These are phyloP conservation scores for Leptopilina syphax DNA, from an alignment of 2,888 invertebrate species.

Conservation along the genomic window DNA sequence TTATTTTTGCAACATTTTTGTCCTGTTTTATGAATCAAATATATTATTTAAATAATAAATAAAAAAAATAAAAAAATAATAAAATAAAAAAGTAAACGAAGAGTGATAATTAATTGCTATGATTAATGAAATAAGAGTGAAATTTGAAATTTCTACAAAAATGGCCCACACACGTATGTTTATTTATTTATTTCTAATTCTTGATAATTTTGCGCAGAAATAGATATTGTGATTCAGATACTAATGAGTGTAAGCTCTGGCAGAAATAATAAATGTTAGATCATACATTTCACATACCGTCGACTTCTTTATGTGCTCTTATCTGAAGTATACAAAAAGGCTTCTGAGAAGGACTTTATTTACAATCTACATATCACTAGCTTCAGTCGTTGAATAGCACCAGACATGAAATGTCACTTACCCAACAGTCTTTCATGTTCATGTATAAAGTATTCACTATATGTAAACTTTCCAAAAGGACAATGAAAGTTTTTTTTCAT, in stretches of 20 bases:
- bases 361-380: slow-evolving; percentile 38
- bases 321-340: slow-evolving; percentile 31
- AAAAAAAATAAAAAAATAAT: too few species aligned
- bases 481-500: slow-evolving; percentile 3
- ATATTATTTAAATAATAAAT: too few species aligned
- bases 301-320: slow-evolving; percentile 28
- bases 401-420: slow-evolving; percentile 39
- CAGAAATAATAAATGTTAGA: slow-evolving; percentile 37
- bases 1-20: too few species aligned
- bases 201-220: neutral
- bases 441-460: slow-evolving; percentile 11
- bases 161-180: neutral
- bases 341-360: slow-evolving; percentile 39
- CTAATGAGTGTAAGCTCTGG: slow-evolving; percentile 12
- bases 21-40: too few species aligned
- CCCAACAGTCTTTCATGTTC: slow-evolving; percentile 10
- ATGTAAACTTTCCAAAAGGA: slow-evolving; percentile 23
- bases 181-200: neutral
- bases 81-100: too few species aligned
- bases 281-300: slow-evolving; percentile 34
- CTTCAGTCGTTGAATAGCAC: slow-evolving; percentile 31
- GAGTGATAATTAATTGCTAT: too few species aligned
- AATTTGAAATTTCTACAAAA: too few species aligned
- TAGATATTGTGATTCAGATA: slow-evolving; percentile 19
- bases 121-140: too few species aligned